These are phyloP conservation scores for Crax fasciolata DNA, from an alignment of 2,797 vertebrate genomes.

Conservation along the genomic window DNA sequence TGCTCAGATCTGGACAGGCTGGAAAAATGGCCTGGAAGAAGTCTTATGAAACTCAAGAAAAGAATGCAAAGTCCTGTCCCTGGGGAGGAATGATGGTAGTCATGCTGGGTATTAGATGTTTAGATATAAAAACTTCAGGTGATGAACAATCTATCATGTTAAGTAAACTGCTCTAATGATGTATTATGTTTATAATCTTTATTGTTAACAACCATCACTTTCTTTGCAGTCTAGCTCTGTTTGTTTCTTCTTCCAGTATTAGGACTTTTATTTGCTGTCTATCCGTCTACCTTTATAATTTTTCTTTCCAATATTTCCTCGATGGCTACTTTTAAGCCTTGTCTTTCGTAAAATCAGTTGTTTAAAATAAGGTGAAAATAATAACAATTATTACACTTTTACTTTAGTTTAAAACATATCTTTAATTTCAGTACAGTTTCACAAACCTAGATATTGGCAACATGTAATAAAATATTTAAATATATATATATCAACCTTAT, in stretches of 20 bases:
- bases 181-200: neutral
- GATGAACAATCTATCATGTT: neutral
- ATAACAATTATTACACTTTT: neutral
- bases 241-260: neutral
- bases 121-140: neutral
- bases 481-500: neutral
- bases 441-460: conserved; percentile 3
- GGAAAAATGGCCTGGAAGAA: neutral
- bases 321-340: neutral
- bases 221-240: neutral
- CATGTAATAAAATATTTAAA: neutral
- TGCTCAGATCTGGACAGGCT: neutral
- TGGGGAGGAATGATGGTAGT: neutral
- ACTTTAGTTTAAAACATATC: neutral
- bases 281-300: neutral
- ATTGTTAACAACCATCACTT: neutral
- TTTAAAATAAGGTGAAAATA: neutral
- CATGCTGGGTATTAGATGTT: too few species aligned
- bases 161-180: neutral
- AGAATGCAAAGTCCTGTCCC: neutral
- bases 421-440: conserved; percentile 29
- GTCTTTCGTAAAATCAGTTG: neutral
- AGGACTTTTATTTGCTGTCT: neutral
- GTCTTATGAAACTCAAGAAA: neutral
- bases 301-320: neutral